Evolutionary conservation across 2,113 vertebrate genomes (phyloP).

Genomic region (Melanerpes aurifrons): DNA sequence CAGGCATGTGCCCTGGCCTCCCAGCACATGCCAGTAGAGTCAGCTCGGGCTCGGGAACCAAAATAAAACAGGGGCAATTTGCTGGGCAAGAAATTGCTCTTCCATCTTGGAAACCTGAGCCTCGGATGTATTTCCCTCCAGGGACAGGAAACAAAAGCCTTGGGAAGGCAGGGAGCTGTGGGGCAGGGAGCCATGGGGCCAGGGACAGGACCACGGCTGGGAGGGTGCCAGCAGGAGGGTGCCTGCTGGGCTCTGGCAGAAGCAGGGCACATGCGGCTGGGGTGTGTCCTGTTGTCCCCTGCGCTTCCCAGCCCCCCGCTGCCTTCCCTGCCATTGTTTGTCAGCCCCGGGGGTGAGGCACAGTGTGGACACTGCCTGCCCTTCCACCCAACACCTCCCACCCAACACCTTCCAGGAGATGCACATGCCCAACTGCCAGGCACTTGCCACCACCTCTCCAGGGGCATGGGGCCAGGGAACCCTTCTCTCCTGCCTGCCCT

Average conservation of each 20-base stretch:
- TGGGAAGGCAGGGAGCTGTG: background rate
- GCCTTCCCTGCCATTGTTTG: background rate
- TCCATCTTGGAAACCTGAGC: background rate
- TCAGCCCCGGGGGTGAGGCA: background rate
- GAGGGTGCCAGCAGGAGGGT: background rate
- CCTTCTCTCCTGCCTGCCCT: background rate
- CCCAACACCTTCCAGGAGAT: background rate
- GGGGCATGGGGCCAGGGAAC: background rate
- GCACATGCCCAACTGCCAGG: background rate
- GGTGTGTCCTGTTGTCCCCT: background rate
- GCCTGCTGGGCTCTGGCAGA: background rate
- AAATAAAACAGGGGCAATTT: background rate
- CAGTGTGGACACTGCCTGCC: background rate
- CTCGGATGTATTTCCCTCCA: background rate
- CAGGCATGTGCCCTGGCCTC: accelerated
- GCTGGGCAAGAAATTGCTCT: background rate
- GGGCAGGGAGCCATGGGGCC: background rate
- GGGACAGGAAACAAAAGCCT: background rate
- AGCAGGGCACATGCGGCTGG: background rate
- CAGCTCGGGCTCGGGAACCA: background rate
- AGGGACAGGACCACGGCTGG: accelerated
- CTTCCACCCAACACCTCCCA: background rate
- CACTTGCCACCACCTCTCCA: background rate
- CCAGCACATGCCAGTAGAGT: background rate
- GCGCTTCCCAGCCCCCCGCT: background rate